Percentiles rank a stretch among this genome's conserved stretches.
phyloP scores from a whole-genome alignment of 2,888 invertebrate genomes.

The Hydrotaea cyrtoneurina region DNA sequence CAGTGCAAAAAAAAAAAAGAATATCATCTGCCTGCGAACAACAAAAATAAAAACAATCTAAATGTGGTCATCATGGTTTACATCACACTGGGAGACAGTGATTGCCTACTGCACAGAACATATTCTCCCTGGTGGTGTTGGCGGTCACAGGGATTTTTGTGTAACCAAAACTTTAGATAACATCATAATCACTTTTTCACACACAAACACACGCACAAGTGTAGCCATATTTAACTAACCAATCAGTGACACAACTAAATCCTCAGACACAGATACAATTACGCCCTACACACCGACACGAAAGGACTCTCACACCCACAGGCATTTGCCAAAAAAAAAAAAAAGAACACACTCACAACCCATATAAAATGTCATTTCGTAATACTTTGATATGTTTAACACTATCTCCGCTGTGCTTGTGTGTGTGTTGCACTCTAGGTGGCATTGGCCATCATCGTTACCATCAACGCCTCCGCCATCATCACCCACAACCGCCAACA shows the following conservation, averaged over 20 bases:
- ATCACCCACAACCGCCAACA: neutral
- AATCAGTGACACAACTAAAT: conserved; percentile 40
- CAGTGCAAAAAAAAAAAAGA: neutral
- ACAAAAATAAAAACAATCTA: conserved; percentile 11
- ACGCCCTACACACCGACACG: neutral
- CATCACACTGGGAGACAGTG: neutral
- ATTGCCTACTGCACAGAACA: neutral
- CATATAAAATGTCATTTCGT: conserved; percentile 10
- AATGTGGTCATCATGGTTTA: conserved; percentile 21
- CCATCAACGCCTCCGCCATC: neutral
- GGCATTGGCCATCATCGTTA: neutral
- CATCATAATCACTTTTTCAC: neutral
- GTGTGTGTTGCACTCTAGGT: neutral
- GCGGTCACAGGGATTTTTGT: neutral
- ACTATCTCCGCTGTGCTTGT: conserved; percentile 6
- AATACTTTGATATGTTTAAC: conserved; percentile 51
- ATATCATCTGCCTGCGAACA: neutral
- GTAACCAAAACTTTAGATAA: neutral
- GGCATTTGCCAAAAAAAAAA: neutral
- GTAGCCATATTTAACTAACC: conserved; percentile 42
- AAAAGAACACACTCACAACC: neutral
- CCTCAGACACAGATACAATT: neutral
- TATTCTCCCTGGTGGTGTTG: neutral
- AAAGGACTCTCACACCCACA: too few relatives aligned
- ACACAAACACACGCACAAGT: neutral